Evolutionary conservation across 2,797 vertebrate species (phyloP).

Genomic region (Mionectes olivaceus): DNA sequence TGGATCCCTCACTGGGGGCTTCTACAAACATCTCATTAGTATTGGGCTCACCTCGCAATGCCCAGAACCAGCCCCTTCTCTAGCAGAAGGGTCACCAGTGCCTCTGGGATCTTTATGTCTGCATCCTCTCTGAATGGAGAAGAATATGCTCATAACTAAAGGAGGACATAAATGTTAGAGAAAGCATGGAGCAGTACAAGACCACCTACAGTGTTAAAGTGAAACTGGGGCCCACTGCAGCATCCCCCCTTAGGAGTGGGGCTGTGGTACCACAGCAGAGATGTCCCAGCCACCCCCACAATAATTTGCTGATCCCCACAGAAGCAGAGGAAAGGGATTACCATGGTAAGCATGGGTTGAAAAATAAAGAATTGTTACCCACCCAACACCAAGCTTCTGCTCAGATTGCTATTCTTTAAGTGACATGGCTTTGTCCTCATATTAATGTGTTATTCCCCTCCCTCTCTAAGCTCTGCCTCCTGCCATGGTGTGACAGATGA

Average conservation of each 20-base stretch:
- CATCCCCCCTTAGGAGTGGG: accelerated
- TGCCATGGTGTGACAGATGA: conserved; percentile 78
- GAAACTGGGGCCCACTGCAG: neutral
- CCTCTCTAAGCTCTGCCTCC: conserved; percentile 73
- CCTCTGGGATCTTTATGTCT: conserved; percentile 74
- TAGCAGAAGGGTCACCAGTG: conserved; percentile 73
- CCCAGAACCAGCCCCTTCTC: conserved; percentile 75
- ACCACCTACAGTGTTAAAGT: neutral
- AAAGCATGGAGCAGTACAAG: neutral
- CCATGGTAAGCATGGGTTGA: neutral
- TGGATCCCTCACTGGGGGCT: conserved; percentile 71
- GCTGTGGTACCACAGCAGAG: neutral
- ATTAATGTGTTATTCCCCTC: conserved; percentile 78
- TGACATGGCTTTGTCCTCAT: conserved; percentile 79
- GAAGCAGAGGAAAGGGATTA: neutral
- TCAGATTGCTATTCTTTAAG: neutral
- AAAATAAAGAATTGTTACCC: conserved; percentile 66
- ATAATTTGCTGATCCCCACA: neutral
- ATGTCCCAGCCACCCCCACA: neutral
- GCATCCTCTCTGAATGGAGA: neutral
- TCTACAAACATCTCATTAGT: conserved; percentile 28
- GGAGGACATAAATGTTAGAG: neutral
- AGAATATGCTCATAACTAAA: neutral
- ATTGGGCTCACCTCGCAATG: conserved; percentile 61
- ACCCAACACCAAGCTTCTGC: conserved; percentile 67